Evolutionary conservation across 2,888 invertebrate genomes (phyloP).

Genomic region (Stratiomys singularior): DNA sequence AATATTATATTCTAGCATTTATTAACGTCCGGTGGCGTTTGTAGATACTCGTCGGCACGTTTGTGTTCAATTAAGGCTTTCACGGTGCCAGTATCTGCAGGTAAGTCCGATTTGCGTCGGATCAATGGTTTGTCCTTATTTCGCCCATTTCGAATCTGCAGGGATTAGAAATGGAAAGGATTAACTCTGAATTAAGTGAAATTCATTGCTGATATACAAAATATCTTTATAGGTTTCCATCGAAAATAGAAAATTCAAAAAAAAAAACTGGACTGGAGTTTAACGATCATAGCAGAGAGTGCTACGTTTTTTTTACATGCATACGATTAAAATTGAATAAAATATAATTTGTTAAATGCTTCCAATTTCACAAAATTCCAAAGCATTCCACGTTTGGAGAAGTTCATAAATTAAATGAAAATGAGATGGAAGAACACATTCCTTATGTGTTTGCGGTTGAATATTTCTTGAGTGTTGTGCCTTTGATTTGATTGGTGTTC

Average conservation of each 20-base stretch:
- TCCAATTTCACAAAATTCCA: not conserved
- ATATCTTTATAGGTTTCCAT: too few relatives aligned
- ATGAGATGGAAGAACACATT: not conserved
- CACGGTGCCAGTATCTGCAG: slow-evolving; percentile 91
- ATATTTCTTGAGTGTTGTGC: too few relatives aligned
- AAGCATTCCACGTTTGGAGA: not conserved
- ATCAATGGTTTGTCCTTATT: slow-evolving; percentile 87
- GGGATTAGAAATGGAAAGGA: not conserved
- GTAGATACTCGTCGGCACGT: slow-evolving; percentile 89
- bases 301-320: slow-evolving; percentile 6
- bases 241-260: slow-evolving; percentile 1
- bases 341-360: not conserved
- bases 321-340: not conserved
- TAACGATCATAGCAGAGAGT: not conserved
- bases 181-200: too few relatives aligned
- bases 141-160: slow-evolving; percentile 72
- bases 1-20: slow-evolving; percentile 74
- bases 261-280: not conserved
- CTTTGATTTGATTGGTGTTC: too few relatives aligned
- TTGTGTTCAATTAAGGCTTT: slow-evolving; percentile 92
- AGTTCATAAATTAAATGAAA: not conserved
- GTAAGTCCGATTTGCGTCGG: slow-evolving; percentile 94
- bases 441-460: not conserved
- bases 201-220: too few relatives aligned
- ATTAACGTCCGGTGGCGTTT: slow-evolving; percentile 86